A percentile compares a stretch with the other conserved stretches of the same genome.
phyloP scores from a whole-genome alignment of 2,113 vertebrate genomes.

The Origma solitaria region DNA sequence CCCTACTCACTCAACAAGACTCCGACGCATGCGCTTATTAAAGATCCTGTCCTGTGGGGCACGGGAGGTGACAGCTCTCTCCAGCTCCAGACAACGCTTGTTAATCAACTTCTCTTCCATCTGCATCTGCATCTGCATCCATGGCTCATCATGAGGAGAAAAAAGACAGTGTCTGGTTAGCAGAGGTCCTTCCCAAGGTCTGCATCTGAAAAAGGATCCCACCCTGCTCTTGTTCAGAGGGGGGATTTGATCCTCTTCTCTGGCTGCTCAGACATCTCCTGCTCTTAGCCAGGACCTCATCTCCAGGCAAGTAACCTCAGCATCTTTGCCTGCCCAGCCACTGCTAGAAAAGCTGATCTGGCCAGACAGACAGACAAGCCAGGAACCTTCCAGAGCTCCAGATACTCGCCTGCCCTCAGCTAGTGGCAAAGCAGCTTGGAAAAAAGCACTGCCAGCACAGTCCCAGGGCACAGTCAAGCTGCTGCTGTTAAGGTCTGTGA shows the following conservation, averaged over 20 bases:
- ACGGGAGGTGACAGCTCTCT: background rate
- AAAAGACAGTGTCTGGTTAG: background rate
- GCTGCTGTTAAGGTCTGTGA: background rate
- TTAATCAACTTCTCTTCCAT: constrained; percentile 73
- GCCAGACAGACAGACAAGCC: background rate
- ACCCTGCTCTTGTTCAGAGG: background rate
- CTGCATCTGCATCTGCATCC: constrained; percentile 77
- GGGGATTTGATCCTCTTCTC: background rate
- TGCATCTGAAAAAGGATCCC: background rate
- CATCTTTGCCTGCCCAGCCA: background rate
- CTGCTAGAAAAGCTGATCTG: background rate
- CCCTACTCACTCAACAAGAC: constrained; percentile 69
- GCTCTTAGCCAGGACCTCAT: background rate
- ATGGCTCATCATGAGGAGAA: constrained; percentile 56
- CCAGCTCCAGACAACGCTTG: constrained; percentile 42
- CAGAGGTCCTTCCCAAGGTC: background rate
- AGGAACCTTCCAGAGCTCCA: background rate
- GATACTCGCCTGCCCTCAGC: background rate
- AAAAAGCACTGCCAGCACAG: background rate
- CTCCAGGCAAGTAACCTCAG: background rate
- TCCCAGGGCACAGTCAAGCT: background rate
- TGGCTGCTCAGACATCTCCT: background rate
- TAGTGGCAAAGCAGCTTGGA: background rate
- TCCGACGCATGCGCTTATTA: background rate
- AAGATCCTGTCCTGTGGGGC: background rate